Conservation (phyloP, 2,113 vertebrate genomes). For the Perca schrenkii region DNA sequence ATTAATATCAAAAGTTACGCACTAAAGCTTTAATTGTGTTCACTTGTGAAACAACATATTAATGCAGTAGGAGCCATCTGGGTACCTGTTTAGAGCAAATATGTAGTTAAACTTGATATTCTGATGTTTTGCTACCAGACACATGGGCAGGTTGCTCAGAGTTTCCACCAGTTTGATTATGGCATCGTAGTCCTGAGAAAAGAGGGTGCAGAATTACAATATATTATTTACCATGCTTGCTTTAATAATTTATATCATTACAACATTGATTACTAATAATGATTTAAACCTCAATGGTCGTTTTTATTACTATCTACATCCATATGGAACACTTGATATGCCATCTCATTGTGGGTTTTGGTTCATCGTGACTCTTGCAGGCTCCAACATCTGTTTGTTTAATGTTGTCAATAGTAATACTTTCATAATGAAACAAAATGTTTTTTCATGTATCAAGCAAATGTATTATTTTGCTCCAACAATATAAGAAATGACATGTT, state of each 20-base stretch:
- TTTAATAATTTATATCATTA: not conserved
- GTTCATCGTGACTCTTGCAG: not conserved
- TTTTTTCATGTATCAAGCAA: not conserved
- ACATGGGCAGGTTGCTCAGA: constrained; percentile 88
- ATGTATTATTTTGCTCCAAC: not conserved
- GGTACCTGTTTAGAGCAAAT: constrained; percentile 92
- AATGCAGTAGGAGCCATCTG: not conserved
- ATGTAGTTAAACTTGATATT: constrained; percentile 93
- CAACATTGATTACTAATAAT: not conserved
- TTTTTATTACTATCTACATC: not conserved
- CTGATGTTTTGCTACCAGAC: constrained; percentile 85
- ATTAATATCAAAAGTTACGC: too few species aligned
- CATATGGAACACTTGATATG: not conserved
- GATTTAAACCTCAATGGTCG: not conserved
- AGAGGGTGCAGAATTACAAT: constrained; percentile 43
- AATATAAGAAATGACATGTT: not conserved
- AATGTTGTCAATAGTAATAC: not conserved
- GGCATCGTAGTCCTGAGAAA: constrained; percentile 87
- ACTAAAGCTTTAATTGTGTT: not conserved
- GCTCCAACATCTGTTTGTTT: not conserved
- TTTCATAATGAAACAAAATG: not conserved
- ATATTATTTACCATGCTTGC: constrained; percentile 25
- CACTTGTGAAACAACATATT: not conserved
- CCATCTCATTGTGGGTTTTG: not conserved
- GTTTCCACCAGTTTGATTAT: constrained; percentile 92